Evolutionary conservation across 2,888 invertebrate species (phyloP), one percentile per base, ranked within the genome.

Genomic region (Glyphotaelius pellucidus): DNA sequence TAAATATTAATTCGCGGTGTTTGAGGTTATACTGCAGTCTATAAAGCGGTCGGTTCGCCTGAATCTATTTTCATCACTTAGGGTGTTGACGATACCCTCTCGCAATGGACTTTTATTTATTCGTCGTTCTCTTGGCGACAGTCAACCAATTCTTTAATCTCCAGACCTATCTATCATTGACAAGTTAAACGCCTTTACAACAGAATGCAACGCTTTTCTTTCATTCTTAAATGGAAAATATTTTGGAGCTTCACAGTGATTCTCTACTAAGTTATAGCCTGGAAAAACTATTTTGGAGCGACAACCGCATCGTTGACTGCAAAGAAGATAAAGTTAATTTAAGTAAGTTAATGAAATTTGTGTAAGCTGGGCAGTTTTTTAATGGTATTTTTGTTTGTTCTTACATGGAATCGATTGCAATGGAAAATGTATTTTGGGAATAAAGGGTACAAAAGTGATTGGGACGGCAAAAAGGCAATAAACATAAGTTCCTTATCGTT

Each of bases 1-100:
- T 91, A 91, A 91, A 91, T 91, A 91, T 91, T 86, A 91, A 91
- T 86, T 47, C 80, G 19, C 79, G 80, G 14, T 91, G 42, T 80
- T 81, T 90, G 52, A 35, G 88, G 38, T 91, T 89, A 81, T 90
- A 83, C 83, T 90, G 90, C 90, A 84, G 32, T 90, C 83, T 30
- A 80, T 89, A 38, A 31, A 90, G 85, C 38, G 52, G 85, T 52
- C n/a, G 32, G 52, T 90, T 85, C 79, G 14, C 80, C 31, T 87
- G 80, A n/a, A 91, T 35, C 86, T 86, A 67, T 19, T 67, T 87
- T 90, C 90, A 90, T 87, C 86, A 86, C 25, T 91, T 42, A 31
- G 30, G 32, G 79, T 42, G 52, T 81, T 85, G 31, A 90, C 79
- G n/a, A 86, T 90, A 80, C 25, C n/a, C 67, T 67, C 67, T 81